Evolutionary conservation across 2,888 invertebrate genomes (phyloP).

Genomic region (Drosophila mettleri): DNA sequence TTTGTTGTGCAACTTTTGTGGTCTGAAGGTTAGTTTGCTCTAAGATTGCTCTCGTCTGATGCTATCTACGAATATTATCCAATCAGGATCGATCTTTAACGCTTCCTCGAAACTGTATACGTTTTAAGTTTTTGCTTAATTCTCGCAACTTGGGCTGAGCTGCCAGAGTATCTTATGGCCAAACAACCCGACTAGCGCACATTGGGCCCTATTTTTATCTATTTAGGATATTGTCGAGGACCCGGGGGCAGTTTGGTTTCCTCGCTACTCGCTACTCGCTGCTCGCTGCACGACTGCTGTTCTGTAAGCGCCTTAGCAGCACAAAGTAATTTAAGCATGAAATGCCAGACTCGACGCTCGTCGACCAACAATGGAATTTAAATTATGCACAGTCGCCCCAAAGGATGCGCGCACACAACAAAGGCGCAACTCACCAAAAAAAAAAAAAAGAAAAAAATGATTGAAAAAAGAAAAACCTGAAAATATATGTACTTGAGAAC

Average conservation of each 20-base stretch:
- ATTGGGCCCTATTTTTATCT: constrained; percentile 11
- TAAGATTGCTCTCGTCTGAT: background rate
- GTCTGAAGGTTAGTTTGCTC: background rate
- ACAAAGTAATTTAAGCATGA: constrained; percentile 59
- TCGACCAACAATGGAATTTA: constrained; percentile 51
- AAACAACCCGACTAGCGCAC: background rate
- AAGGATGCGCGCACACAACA: constrained; percentile 45
- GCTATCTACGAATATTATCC: background rate
- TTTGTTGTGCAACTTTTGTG: background rate
- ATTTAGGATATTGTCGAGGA: constrained; percentile 29
- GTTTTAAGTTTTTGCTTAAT: background rate
- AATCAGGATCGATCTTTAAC: too few relatives aligned
- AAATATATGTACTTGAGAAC: constrained; percentile 11
- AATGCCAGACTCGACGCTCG: constrained; percentile 42
- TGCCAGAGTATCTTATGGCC: constrained; percentile 21
- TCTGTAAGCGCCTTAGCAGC: constrained; percentile 49
- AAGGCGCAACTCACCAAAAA: constrained; percentile 25
- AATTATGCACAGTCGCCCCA: constrained; percentile 49
- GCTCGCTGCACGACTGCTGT: constrained; percentile 7
- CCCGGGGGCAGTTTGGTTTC: constrained; percentile 21
- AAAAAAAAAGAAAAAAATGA: too few relatives aligned
- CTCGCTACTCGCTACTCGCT: background rate
- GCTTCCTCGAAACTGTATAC: too few relatives aligned
- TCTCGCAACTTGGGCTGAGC: background rate
- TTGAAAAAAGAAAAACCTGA: background rate